A percentile compares a stretch with the other conserved stretches of the same genome.
Conservation (phyloP, 2,797 vertebrate genomes). For the Nannoperca obscura region DNA sequence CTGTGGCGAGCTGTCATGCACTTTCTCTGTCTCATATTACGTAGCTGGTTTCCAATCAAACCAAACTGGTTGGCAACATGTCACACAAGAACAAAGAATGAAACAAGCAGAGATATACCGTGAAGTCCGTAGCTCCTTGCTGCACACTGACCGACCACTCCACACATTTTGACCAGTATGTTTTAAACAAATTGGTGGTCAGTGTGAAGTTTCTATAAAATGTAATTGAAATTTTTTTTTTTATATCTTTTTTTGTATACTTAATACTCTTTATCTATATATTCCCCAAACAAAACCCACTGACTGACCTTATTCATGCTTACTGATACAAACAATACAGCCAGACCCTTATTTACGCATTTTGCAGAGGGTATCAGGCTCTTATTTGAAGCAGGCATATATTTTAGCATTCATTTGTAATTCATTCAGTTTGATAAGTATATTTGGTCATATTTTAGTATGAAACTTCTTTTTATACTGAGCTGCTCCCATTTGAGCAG, state of each 20-base stretch:
- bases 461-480: too few species aligned
- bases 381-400: too few species aligned
- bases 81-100: slow-evolving; percentile 11
- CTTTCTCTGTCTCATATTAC: slow-evolving; percentile 39
- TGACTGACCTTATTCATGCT: background rate
- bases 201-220: background rate
- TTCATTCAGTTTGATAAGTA: too few species aligned
- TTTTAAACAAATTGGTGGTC: background rate
- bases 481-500: too few species aligned
- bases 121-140: slow-evolving; percentile 2
- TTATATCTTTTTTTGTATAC: too few species aligned
- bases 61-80: slow-evolving; percentile 31
- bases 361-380: too few species aligned
- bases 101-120: background rate
- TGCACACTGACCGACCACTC: background rate
- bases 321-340: background rate
- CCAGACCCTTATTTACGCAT: background rate
- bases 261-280: background rate
- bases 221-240: too few species aligned
- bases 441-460: too few species aligned
- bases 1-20: slow-evolving; percentile 46
- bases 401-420: too few species aligned
- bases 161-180: background rate
- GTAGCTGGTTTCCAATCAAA: slow-evolving; percentile 33
- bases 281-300: background rate